Conservation (phyloP, 2,113 vertebrate genomes). For the Capricornis sumatraensis region DNA sequence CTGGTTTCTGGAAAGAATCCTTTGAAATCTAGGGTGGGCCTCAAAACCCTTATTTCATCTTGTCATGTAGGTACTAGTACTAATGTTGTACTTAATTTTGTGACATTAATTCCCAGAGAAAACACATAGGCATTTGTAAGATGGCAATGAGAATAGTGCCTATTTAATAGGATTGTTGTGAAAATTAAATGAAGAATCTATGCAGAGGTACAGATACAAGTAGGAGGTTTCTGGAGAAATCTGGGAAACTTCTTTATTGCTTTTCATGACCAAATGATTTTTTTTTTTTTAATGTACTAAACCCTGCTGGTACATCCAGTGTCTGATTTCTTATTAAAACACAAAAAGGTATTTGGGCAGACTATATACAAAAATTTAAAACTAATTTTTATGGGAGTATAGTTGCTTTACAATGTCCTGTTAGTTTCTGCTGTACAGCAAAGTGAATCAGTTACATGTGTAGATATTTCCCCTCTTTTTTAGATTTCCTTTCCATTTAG, state of each 20-base stretch:
- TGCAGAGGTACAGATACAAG: not conserved
- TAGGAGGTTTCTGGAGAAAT: not conserved
- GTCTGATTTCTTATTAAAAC: not conserved
- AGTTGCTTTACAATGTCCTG: not conserved
- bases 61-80: not conserved
- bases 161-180: not conserved
- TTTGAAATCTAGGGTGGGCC: not conserved
- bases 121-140: not conserved
- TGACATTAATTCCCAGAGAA: not conserved
- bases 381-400: not conserved
- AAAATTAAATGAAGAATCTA: not conserved
- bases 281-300: not conserved
- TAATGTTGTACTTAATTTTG: not conserved
- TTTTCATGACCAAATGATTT: not conserved
- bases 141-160: not conserved
- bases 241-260: not conserved
- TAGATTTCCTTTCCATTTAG: not conserved
- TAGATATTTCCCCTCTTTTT: not conserved
- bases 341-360: not conserved
- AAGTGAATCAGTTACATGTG: not conserved
- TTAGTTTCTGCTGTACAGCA: not conserved
- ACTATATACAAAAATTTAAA: not conserved
- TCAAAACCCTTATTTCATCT: not conserved
- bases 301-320: not conserved
- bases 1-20: not conserved